Conservation (phyloP, 37 sponge, comb jelly and placozoan genomes). For the Theonella swinhoei region DNA sequence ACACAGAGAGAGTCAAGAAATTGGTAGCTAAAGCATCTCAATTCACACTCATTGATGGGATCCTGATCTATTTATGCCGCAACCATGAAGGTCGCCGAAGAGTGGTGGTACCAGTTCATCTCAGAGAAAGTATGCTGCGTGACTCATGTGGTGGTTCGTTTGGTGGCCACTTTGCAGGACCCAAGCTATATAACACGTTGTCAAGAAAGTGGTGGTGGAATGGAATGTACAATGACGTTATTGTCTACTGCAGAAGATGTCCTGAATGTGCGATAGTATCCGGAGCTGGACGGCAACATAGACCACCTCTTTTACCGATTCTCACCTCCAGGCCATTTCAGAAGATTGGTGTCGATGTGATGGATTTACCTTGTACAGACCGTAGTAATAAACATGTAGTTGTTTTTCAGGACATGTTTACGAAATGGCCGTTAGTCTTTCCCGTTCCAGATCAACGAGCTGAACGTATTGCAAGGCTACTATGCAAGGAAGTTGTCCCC, state of each 20-base stretch:
- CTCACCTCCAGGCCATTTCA: constrained; percentile 43
- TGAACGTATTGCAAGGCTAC: constrained; percentile 4
- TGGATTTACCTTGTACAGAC: constrained; percentile 33
- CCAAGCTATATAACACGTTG: constrained; percentile 21
- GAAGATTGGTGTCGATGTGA: constrained; percentile 52
- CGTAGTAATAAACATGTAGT: constrained; percentile 50
- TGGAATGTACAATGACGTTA: constrained; percentile 38
- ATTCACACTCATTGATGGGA: neutral
- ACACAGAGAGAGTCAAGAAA: constrained; percentile 3
- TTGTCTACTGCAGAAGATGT: constrained; percentile 28
- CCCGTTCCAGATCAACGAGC: constrained; percentile 53
- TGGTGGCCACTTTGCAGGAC: constrained; percentile 59
- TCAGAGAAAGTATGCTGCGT: constrained; percentile 14
- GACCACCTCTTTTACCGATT: constrained; percentile 43
- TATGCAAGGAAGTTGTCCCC: constrained; percentile 49
- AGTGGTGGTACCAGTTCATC: constrained; percentile 37
- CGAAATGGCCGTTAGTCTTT: constrained; percentile 45
- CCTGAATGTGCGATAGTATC: constrained; percentile 52
- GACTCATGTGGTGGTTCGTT: constrained; percentile 44
- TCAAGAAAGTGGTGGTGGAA: constrained; percentile 61
- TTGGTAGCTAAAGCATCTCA: neutral
- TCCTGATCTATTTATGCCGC: constrained; percentile 31
- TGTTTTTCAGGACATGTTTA: constrained; percentile 54
- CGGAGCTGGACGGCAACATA: constrained; percentile 19
- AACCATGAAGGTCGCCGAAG: constrained; percentile 1